A percentile compares a stretch with the other conserved stretches of the same genome.
Conservation (phyloP, 2,888 invertebrate species). For the Thymelicus sylvestris region DNA sequence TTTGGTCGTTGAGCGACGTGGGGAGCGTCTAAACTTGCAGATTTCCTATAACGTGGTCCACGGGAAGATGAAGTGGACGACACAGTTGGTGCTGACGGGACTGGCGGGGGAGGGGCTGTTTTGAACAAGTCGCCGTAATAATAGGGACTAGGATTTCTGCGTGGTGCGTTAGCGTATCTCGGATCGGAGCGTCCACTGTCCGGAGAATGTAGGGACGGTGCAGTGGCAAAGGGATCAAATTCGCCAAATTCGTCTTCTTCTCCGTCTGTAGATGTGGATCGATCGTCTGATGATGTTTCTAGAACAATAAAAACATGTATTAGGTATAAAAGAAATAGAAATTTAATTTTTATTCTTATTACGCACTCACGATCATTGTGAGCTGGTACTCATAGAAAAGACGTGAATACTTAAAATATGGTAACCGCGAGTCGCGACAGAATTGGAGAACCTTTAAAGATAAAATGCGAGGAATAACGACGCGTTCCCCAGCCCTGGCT, state of each 20-base stretch:
- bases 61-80: conserved; percentile 75
- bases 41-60: conserved; percentile 87
- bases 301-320: conserved; percentile 53
- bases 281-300: conserved; percentile 77
- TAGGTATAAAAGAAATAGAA: not conserved
- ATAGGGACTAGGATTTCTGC: conserved; percentile 92
- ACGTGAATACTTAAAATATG: conserved; percentile 14
- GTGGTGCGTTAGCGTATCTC: conserved; percentile 82
- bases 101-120: conserved; percentile 74
- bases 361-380: not conserved
- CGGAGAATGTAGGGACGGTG: conserved; percentile 87
- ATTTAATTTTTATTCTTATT: not conserved
- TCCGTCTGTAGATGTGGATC: conserved; percentile 83
- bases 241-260: conserved; percentile 86
- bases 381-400: conserved; percentile 1
- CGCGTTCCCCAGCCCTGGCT: conserved; percentile 57
- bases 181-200: conserved; percentile 87
- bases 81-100: conserved; percentile 80
- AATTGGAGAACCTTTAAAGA: conserved; percentile 47
- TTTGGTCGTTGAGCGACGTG: conserved; percentile 86
- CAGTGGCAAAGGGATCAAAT: conserved; percentile 78
- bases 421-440: conserved; percentile 20
- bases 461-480: conserved; percentile 62
- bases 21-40: conserved; percentile 90
- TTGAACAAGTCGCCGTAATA: conserved; percentile 92